A percentile compares a stretch with the other conserved stretches of the same genome.
These are phyloP conservation scores for Pterophyllum scalare DNA, from an alignment of 2,113 vertebrate species.

Conservation along the genomic window DNA sequence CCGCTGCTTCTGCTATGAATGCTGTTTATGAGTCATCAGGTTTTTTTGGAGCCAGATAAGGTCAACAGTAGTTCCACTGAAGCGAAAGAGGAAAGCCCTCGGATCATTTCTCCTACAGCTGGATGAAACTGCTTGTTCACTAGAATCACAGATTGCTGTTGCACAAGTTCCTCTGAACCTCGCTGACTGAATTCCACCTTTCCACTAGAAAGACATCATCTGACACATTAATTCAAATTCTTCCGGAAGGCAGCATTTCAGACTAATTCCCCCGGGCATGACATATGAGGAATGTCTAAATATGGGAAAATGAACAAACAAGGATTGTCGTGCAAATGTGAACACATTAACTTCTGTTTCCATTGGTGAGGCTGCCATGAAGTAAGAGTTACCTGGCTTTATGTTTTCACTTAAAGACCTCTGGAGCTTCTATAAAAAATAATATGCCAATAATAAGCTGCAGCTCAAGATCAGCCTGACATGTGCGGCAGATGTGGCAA, in stretches of 20 bases:
- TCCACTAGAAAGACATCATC: background rate
- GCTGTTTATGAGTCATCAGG: conserved; percentile 57
- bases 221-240: conserved; percentile 33
- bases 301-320: conserved; percentile 33
- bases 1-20: conserved; percentile 19
- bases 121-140: background rate
- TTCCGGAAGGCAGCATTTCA: background rate
- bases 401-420: background rate
- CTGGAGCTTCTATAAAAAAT: background rate
- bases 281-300: conserved; percentile 64
- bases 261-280: conserved; percentile 13
- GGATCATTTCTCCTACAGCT: background rate
- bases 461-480: background rate
- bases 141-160: background rate
- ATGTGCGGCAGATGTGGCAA: conserved; percentile 29
- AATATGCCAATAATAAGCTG: background rate
- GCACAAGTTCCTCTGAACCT: background rate
- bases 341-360: background rate
- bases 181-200: background rate
- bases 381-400: background rate
- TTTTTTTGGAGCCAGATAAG: conserved; percentile 35
- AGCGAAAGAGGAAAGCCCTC: background rate
- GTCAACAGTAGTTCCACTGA: conserved; percentile 17
- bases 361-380: background rate
- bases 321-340: background rate